Evolutionary conservation across 1,140 invertebrate species (phyloP).

Genomic region (Gryllus bimaculatus): DNA sequence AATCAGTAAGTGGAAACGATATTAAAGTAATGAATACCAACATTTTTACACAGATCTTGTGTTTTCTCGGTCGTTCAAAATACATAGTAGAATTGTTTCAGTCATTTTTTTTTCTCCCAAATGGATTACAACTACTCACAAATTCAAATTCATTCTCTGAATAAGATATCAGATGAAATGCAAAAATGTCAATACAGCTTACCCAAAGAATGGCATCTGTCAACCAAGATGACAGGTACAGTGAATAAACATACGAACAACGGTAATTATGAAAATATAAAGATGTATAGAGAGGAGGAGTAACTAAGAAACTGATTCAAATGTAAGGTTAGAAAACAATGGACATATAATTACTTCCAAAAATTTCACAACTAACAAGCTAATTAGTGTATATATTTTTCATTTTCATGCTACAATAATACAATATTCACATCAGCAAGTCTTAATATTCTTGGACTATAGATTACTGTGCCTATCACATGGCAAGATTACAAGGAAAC

Average conservation of each 20-base stretch:
- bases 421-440: background rate
- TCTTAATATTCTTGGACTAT: background rate
- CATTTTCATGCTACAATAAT: background rate
- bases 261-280: background rate
- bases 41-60: too few relatives aligned
- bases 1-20: too few relatives aligned
- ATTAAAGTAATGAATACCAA: too few relatives aligned
- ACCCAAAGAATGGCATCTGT: background rate
- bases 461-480: background rate
- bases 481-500: slow-evolving; percentile 2
- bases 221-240: background rate
- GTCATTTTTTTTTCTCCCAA: too few relatives aligned
- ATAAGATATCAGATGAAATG: too few relatives aligned
- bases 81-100: too few relatives aligned
- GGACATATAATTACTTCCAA: too few relatives aligned
- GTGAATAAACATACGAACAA: background rate
- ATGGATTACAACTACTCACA: too few relatives aligned
- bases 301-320: background rate
- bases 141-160: too few relatives aligned
- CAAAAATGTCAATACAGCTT: too few relatives aligned
- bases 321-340: background rate
- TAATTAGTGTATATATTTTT: background rate
- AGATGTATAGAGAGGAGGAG: background rate
- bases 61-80: too few relatives aligned
- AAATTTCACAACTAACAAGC: too few relatives aligned